A percentile compares a stretch with the other conserved stretches of the same genome.
These are phyloP conservation scores for Heterodera filipjevi DNA, from an alignment of 2,888 invertebrate genomes.

Conservation along the genomic window DNA sequence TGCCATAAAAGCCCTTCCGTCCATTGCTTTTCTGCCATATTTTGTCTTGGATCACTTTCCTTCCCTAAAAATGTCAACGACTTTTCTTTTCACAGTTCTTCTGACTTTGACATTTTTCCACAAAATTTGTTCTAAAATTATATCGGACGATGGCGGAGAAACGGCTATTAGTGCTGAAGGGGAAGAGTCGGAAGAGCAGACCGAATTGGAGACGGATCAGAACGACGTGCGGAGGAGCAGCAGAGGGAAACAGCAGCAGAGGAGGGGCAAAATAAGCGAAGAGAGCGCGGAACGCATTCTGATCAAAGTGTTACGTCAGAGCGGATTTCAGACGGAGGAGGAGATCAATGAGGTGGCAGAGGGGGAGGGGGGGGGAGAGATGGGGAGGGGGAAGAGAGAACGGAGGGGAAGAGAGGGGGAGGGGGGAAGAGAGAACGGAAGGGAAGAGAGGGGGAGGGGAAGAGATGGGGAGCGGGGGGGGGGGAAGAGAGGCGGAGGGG, in stretches of 20 bases:
- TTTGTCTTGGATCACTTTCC: background rate
- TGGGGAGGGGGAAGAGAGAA: background rate
- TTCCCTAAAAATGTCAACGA: background rate
- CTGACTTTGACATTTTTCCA: background rate
- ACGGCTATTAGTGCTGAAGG: background rate
- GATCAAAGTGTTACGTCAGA: conserved; percentile 2
- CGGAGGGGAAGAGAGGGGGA: background rate
- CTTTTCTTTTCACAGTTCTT: background rate
- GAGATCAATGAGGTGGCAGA: background rate
- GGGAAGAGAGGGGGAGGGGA: background rate
- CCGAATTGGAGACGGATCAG: background rate
- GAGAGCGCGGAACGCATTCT: conserved; percentile 9
- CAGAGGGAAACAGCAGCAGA: background rate
- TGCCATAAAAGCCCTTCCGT: background rate
- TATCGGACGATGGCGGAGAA: conserved; percentile 9
- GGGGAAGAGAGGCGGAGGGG: background rate
- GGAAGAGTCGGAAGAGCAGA: background rate
- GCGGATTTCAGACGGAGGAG: conserved; percentile 10
- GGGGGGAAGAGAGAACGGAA: background rate
- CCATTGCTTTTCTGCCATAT: background rate
- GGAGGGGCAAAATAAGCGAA: background rate
- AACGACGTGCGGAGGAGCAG: background rate
- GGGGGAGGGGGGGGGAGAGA: background rate
- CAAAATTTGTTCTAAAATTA: background rate
- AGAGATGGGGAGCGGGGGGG: background rate